Conservation (phyloP, 2,113 vertebrate genomes). For the Heterochromis multidens region DNA sequence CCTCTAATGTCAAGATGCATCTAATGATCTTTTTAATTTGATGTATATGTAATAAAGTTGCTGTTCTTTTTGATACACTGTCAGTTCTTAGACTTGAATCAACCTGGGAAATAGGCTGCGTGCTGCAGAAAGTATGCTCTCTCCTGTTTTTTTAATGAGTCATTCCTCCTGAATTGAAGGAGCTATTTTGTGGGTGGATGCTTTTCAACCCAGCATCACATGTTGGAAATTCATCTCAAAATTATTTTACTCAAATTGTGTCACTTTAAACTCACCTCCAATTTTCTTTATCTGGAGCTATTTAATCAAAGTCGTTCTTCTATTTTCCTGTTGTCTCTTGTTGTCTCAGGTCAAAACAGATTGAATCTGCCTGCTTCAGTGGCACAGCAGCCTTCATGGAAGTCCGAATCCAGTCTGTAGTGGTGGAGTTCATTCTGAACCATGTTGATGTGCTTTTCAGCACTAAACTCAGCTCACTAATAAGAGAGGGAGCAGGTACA, state of each 20-base stretch:
- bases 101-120: neutral
- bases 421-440: constrained; percentile 97
- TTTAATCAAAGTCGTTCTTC: neutral
- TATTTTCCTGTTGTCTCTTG: neutral
- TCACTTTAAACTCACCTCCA: neutral
- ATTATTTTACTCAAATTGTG: neutral
- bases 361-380: constrained; percentile 96
- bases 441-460: constrained; percentile 97
- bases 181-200: neutral
- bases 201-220: neutral
- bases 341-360: constrained; percentile 88
- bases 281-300: neutral
- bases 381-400: constrained; percentile 99
- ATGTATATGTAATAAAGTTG: neutral
- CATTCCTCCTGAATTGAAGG: neutral
- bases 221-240: neutral
- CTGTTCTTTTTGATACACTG: neutral
- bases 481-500: constrained; percentile 92
- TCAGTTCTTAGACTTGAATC: neutral
- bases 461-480: constrained; percentile 88
- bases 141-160: neutral
- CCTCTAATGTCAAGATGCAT: neutral
- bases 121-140: neutral
- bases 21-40: neutral
- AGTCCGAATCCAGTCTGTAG: constrained; percentile 96